phyloP scores from a whole-genome alignment of 2,113 vertebrate genomes.

The Oncorhynchus clarkii region DNA sequence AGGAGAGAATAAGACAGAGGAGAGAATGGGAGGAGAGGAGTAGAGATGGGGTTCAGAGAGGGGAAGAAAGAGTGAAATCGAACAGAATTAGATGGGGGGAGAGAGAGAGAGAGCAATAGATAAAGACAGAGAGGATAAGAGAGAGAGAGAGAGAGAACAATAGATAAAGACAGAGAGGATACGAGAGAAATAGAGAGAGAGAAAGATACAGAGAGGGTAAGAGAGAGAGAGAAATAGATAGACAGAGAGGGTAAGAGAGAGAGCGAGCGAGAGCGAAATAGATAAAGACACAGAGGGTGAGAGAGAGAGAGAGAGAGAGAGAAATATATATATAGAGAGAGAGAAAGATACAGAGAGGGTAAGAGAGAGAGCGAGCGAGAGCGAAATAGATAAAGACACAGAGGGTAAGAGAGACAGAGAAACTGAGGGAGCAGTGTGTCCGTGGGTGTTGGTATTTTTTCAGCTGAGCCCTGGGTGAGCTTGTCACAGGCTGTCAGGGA shows the following conservation, averaged over 20 bases:
- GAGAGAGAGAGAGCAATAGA: conserved; percentile 22
- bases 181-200: not conserved
- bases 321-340: not conserved
- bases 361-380: too few relatives aligned
- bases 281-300: not conserved
- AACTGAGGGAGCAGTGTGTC: not conserved
- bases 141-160: conserved; percentile 17
- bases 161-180: not conserved
- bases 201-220: not conserved
- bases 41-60: not conserved
- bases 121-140: conserved; percentile 4
- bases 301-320: not conserved
- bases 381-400: not conserved
- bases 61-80: not conserved
- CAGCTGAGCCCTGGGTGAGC: conserved; percentile 55
- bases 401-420: not conserved
- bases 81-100: not conserved
- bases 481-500: conserved; percentile 62
- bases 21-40: not conserved
- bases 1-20: not conserved
- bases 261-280: not conserved
- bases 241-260: conserved; percentile 25
- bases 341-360: conserved; percentile 24
- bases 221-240: not conserved
- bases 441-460: conserved; percentile 55